Conservation (phyloP, 1,140 invertebrate species). For the Anastrepha obliqua region DNA sequence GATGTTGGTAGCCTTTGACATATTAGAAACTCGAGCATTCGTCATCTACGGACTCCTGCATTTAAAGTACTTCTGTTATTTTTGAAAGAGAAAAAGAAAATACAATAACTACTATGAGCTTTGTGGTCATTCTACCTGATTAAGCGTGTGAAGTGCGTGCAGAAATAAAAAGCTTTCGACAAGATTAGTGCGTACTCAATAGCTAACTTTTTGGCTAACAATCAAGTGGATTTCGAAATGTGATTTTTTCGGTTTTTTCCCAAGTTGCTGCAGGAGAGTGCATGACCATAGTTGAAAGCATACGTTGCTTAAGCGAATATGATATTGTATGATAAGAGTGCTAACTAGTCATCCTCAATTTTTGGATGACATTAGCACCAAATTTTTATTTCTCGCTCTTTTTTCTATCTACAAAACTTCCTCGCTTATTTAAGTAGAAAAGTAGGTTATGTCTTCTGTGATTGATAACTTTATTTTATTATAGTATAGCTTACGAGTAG, state of each 20-base stretch:
- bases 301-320: no score
- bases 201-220: neutral
- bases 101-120: neutral
- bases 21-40: constrained; percentile 25
- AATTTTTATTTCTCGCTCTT: no score
- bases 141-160: neutral
- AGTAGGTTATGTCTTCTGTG: no score
- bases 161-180: neutral
- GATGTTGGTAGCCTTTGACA: constrained; percentile 46
- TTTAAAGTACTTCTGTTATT: neutral
- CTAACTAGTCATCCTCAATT: no score
- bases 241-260: neutral
- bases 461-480: no score
- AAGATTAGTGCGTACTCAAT: neutral
- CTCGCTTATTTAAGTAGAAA: no score
- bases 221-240: neutral
- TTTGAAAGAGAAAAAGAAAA: neutral
- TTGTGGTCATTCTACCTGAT: neutral
- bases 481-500: no score
- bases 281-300: no score
- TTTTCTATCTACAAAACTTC: no score
- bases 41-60: neutral
- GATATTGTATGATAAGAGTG: no score
- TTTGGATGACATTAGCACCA: no score
- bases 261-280: neutral